Percentiles rank a stretch among this genome's conserved stretches.
These are phyloP conservation scores for Tetragnatha montana DNA, from an alignment of 2,888 invertebrate genomes.

Conservation along the genomic window DNA sequence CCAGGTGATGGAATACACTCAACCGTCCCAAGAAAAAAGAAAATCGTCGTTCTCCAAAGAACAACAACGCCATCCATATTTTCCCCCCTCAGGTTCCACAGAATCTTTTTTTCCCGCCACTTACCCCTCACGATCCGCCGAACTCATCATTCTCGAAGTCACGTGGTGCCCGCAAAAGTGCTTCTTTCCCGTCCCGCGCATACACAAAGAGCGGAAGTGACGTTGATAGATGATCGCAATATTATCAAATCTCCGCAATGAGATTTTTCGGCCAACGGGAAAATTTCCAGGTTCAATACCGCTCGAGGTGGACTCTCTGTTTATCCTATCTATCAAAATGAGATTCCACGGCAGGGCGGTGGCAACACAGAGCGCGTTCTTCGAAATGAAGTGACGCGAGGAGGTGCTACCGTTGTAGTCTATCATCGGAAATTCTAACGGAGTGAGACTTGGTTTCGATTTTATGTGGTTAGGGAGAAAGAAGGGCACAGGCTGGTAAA, in stretches of 20 bases:
- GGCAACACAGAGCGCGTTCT: not conserved
- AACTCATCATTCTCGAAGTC: conserved; percentile 51
- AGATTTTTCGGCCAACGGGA: conserved; percentile 34
- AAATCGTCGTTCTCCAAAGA: not conserved
- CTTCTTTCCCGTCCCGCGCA: conserved; percentile 33
- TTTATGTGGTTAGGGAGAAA: not conserved
- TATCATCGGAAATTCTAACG: not conserved
- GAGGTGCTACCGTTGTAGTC: not conserved
- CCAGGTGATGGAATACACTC: conserved; percentile 18
- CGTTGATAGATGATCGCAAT: conserved; percentile 57
- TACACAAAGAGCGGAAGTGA: conserved; percentile 57
- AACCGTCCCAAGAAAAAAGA: conserved; percentile 5
- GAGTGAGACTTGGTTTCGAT: not conserved
- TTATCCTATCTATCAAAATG: conserved; percentile 53
- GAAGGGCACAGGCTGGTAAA: not conserved
- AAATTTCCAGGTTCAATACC: not conserved
- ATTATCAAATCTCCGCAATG: conserved; percentile 46
- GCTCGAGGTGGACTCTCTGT: conserved; percentile 5
- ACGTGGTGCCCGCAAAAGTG: conserved; percentile 41
- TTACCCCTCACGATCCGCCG: conserved; percentile 24
- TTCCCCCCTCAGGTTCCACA: not conserved
- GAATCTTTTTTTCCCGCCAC: not conserved
- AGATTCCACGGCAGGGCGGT: conserved; percentile 23
- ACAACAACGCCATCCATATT: not conserved
- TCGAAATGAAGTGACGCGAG: conserved; percentile 5